Evolutionary conservation across 1,140 invertebrate species (phyloP).

Genomic region (Agraylea sexmaculata): DNA sequence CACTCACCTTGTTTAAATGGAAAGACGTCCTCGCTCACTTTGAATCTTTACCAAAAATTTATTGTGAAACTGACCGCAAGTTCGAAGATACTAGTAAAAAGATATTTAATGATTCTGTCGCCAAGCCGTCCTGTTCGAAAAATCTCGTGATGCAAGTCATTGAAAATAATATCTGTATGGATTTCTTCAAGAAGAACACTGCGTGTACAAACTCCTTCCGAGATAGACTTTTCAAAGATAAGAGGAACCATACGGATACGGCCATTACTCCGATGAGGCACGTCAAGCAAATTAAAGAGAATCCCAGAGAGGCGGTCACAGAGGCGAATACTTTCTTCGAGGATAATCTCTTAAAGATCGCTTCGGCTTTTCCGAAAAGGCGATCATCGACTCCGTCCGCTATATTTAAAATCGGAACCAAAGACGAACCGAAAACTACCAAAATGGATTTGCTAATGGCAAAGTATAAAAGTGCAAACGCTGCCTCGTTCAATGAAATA

Average conservation of each 20-base stretch:
- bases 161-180: conserved; percentile 1
- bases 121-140: conserved; percentile 1
- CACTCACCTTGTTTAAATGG: neutral
- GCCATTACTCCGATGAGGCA: conserved; percentile 8
- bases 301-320: conserved; percentile 8
- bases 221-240: conserved; percentile 10
- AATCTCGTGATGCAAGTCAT: conserved; percentile 4
- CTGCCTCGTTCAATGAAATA: conserved; percentile 9
- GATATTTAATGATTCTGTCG: neutral
- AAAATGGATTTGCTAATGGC: conserved; percentile 4
- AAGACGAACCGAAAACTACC: conserved; percentile 6
- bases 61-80: neutral
- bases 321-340: conserved; percentile 21
- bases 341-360: conserved; percentile 25
- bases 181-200: conserved; percentile 16
- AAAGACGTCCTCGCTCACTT: no score
- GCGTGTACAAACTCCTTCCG: conserved; percentile 11
- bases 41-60: neutral
- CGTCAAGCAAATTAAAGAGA: conserved; percentile 7
- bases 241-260: neutral
- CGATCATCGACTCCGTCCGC: conserved; percentile 30
- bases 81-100: neutral
- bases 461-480: conserved; percentile 4
- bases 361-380: conserved; percentile 26
- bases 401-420: conserved; percentile 13